Percentiles rank a stretch among this genome's conserved stretches.
Conservation (phyloP, 2,888 invertebrate species). For the Rhingia rostrata region DNA sequence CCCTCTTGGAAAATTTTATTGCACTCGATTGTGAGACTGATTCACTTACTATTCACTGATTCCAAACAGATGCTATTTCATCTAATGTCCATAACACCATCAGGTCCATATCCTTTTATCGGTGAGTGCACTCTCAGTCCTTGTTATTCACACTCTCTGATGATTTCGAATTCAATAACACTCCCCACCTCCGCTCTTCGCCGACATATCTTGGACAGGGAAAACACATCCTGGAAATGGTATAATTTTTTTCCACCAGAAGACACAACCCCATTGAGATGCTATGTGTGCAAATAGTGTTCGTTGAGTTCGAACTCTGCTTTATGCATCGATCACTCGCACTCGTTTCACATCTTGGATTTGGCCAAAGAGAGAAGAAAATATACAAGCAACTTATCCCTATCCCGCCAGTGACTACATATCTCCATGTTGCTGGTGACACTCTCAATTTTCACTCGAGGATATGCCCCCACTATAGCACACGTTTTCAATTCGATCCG, state of each 20-base stretch:
- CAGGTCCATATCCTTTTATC: not conserved
- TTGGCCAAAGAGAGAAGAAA: constrained; percentile 5
- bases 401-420: not conserved
- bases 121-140: constrained; percentile 29
- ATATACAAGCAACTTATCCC: not conserved
- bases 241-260: constrained; percentile 39
- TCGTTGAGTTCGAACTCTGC: constrained; percentile 2
- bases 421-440: not conserved
- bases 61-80: too few species aligned
- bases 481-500: constrained; percentile 36
- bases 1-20: too few species aligned
- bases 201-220: constrained; percentile 1
- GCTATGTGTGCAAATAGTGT: constrained; percentile 31
- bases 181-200: constrained; percentile 10
- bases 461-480: constrained; percentile 27
- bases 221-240: constrained; percentile 20
- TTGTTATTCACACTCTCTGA: constrained; percentile 19
- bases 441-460: constrained; percentile 27
- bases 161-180: constrained; percentile 48
- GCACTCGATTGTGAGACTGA: too few species aligned
- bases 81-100: not conserved
- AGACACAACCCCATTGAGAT: constrained; percentile 47
- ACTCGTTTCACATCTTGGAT: constrained; percentile 6
- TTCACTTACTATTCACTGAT: too few species aligned
- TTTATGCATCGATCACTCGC: constrained; percentile 10